Percentiles rank a stretch among this genome's conserved stretches.
These are phyloP conservation scores for Argya squamiceps DNA, from an alignment of 2,797 vertebrate species.

Conservation along the genomic window DNA sequence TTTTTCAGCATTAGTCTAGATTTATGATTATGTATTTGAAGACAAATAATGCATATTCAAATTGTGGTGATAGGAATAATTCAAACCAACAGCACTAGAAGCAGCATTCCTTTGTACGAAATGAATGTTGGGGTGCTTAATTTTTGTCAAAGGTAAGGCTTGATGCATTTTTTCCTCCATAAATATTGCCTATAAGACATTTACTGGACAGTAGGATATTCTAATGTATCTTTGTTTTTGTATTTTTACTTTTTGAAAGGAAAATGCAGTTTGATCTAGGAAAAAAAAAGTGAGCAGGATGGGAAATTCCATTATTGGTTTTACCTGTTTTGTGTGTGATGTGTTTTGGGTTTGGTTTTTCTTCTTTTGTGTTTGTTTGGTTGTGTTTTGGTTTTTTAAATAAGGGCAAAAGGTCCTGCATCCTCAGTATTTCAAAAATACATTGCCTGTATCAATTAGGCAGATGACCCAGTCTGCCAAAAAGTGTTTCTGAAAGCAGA, in stretches of 20 bases:
- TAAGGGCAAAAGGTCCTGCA: background rate
- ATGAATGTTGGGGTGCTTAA: conserved; percentile 31
- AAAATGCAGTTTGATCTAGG: conserved; percentile 16
- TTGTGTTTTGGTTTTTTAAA: background rate
- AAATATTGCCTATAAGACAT: conserved; percentile 46
- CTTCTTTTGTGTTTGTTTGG: background rate
- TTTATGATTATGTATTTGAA: conserved; percentile 29
- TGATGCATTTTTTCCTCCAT: conserved; percentile 24
- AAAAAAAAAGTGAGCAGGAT: background rate
- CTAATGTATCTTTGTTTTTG: conserved; percentile 38
- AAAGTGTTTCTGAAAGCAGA: background rate
- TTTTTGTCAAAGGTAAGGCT: conserved; percentile 19
- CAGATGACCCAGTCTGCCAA: background rate
- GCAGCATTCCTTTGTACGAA: conserved; percentile 11
- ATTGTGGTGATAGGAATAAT: background rate
- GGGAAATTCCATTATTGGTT: conserved; percentile 9
- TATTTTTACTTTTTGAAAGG: conserved; percentile 36
- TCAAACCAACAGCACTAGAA: background rate
- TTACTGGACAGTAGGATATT: conserved; percentile 50
- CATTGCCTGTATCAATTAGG: background rate
- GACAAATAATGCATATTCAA: background rate
- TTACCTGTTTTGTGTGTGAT: background rate
- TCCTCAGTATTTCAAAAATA: background rate
- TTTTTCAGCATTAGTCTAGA: conserved; percentile 31
- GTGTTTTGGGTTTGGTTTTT: background rate